phyloP scores from a whole-genome alignment of 1,140 invertebrate species.

The Dinoponera quadriceps region DNA sequence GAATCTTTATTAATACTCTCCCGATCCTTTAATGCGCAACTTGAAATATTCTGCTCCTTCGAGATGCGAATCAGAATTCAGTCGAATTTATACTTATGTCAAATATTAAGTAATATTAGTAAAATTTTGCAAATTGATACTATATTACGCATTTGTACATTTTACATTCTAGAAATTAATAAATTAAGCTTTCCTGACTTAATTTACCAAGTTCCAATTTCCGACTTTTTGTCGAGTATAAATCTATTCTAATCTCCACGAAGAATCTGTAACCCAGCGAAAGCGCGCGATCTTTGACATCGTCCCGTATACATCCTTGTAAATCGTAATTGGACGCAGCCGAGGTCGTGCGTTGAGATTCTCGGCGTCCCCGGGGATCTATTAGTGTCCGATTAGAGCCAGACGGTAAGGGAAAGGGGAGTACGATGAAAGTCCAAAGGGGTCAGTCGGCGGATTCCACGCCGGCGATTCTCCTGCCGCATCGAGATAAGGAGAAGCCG shows the following conservation, averaged over 20 bases:
- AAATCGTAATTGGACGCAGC: slow-evolving; percentile 69
- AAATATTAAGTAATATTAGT: background rate
- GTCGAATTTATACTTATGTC: background rate
- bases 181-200: background rate
- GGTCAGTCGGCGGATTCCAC: slow-evolving; percentile 55
- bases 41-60: background rate
- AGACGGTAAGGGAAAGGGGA: slow-evolving; percentile 35
- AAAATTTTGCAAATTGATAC: no score
- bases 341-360: slow-evolving; percentile 71
- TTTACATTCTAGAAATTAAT: background rate
- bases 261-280: slow-evolving; percentile 26
- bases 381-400: slow-evolving; percentile 75
- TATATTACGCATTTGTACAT: background rate
- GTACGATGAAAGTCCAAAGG: slow-evolving; percentile 46
- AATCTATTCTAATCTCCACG: background rate
- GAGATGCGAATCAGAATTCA: slow-evolving; percentile 7
- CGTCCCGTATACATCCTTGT: slow-evolving; percentile 62
- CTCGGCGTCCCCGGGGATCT: slow-evolving; percentile 64
- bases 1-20: background rate
- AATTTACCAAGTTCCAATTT: background rate
- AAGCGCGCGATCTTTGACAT: slow-evolving; percentile 16
- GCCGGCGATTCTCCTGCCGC: slow-evolving; percentile 53
- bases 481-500: slow-evolving; percentile 73
- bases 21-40: background rate
- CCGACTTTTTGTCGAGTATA: background rate